phyloP scores from a whole-genome alignment of 2,888 invertebrate genomes.

The Thereva unica region DNA sequence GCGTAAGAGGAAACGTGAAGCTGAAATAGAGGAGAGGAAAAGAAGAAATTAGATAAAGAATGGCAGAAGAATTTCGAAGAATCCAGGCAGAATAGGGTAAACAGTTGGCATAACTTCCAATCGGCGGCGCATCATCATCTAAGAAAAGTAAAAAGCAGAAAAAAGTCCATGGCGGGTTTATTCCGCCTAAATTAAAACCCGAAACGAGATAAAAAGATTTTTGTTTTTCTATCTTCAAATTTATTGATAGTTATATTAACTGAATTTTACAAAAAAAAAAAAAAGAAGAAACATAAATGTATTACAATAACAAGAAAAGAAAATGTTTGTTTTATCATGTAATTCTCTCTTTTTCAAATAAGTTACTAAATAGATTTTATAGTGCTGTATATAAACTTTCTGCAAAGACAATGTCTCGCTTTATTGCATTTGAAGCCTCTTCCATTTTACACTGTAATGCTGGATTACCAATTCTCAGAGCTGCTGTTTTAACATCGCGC shows the following conservation, averaged over 20 bases:
- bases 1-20: constrained; percentile 89
- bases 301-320: too few species aligned
- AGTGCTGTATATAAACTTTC: constrained; percentile 85
- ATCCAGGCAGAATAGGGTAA: constrained; percentile 87
- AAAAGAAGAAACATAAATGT: too few species aligned
- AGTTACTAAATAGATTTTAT: constrained; percentile 4
- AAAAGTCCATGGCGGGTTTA: constrained; percentile 77
- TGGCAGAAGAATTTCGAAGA: constrained; percentile 99
- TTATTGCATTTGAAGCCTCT: constrained; percentile 88
- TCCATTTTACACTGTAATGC: constrained; percentile 92
- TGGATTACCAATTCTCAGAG: constrained; percentile 90
- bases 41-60: constrained; percentile 86
- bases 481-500: constrained; percentile 87
- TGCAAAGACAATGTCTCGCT: constrained; percentile 97
- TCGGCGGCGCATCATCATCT: constrained; percentile 61
- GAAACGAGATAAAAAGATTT: constrained; percentile 74
- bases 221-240: not conserved
- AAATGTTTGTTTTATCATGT: too few species aligned
- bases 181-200: constrained; percentile 91
- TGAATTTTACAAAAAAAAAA: too few species aligned
- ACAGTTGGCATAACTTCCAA: constrained; percentile 92
- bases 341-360: too few species aligned
- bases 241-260: too few species aligned
- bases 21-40: constrained; percentile 90
- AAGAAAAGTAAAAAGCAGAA: constrained; percentile 78